Base-by-base conservation (phyloP, 2,888 invertebrate species). In the Drosophila cognata region DNA sequence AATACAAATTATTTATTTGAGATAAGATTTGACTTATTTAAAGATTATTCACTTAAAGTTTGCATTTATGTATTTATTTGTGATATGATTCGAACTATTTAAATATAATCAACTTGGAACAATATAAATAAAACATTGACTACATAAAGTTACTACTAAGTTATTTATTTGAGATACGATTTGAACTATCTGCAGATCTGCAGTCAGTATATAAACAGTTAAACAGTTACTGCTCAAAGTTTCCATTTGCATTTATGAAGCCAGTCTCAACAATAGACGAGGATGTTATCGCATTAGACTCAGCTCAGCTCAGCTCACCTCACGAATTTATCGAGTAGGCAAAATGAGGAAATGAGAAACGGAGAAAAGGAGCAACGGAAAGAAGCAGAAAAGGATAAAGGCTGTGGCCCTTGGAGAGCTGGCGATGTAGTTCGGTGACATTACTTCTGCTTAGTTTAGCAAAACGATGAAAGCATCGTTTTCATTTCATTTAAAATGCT, bases 401-500 rank as follows among this genome's bases (percentile, higher is more conserved):
- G 29, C 41, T 43, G 21, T 55, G 71, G 53, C 71, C 71, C 62
- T 59, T 35, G 41, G 46, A 48, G 48, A 43, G 60, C 58, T 41
- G 61, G 35, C 25, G 63, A 41, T 89, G 80, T 80, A 78, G 88
- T 78, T 87, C 73, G 71, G 89, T 66, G 84, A 84, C 87, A 84
- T 84, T 88, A 86, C 71, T 88, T 84, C 89, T 88, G 87, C 84
- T 88, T 84, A 84, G 87, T 84, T 84, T 86, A 78, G 84, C 89
- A 84, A 77, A 68, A 66, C 61, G 63, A 50, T 61, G 88, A 88
- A 89, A 88, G 86, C 90, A 86, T 89, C 86, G 81, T 88, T 89
- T 89, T 87, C 86, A 88, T 89, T 85, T 85, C 86, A 86, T 86
- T 89, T 82, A 89, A 88, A 88, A 89, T 89, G 88, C 86, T 86